Percentiles rank a stretch among this genome's conserved stretches.
phyloP scores from a whole-genome alignment of 2,888 invertebrate species.

The Drosophila peninsularis region DNA sequence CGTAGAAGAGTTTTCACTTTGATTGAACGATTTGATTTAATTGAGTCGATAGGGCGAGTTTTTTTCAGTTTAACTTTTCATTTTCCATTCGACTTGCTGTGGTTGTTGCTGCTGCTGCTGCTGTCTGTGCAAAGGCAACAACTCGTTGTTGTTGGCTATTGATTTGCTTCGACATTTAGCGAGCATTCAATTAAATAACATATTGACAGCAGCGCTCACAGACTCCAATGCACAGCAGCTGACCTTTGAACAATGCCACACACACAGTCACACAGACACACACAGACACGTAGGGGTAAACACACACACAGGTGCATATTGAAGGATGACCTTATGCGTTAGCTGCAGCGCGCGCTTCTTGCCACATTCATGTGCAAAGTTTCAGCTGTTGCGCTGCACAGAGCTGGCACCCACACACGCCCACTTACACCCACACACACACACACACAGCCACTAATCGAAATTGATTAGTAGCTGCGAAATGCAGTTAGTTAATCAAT shows the following conservation, averaged over 20 bases:
- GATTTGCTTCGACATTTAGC: constrained; percentile 28
- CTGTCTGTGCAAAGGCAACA: background rate
- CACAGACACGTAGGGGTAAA: constrained; percentile 4
- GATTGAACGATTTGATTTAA: constrained; percentile 8
- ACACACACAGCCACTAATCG: constrained; percentile 33
- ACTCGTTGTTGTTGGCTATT: constrained; percentile 2
- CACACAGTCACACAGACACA: constrained; percentile 17
- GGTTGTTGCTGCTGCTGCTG: background rate
- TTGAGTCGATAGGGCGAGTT: constrained; percentile 1
- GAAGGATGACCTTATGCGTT: constrained; percentile 64
- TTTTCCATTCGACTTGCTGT: background rate
- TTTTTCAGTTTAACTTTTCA: background rate
- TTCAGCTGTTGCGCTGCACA: constrained; percentile 58
- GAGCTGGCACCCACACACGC: constrained; percentile 9
- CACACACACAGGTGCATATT: constrained; percentile 23
- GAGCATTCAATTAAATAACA: constrained; percentile 34
- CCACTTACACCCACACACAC: background rate
- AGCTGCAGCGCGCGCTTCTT: constrained; percentile 26
- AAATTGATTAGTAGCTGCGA: constrained; percentile 53
- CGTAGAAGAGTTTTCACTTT: constrained; percentile 1
- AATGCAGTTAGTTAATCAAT: constrained; percentile 44
- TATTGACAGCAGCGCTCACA: constrained; percentile 12
- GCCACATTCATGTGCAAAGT: constrained; percentile 24
- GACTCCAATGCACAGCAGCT: constrained; percentile 27
- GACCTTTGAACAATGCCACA: constrained; percentile 62